phyloP scores from a whole-genome alignment of 1,140 invertebrate species.

The Vanessa tameamea region DNA sequence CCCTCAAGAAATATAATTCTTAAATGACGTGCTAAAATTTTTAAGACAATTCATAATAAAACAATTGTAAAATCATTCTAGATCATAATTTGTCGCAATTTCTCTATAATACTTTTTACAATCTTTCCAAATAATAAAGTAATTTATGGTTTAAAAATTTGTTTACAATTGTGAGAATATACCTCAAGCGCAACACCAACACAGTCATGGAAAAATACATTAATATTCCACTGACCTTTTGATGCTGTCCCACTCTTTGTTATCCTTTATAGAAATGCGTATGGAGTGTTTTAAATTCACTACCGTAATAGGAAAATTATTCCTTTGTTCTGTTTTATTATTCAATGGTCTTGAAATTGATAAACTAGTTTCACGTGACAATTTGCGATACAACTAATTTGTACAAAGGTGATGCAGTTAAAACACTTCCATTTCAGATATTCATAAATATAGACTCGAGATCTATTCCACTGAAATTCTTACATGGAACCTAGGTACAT shows the following conservation, averaged over 20 bases:
- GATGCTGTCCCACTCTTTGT: conserved; percentile 13
- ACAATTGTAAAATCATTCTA: too few relatives aligned
- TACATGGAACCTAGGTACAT: not conserved
- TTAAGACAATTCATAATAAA: too few relatives aligned
- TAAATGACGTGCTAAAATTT: too few relatives aligned
- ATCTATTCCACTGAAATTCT: too few relatives aligned
- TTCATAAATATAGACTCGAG: not conserved
- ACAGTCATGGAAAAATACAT: not conserved
- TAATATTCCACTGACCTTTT: conserved; percentile 36
- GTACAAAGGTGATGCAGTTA: not conserved
- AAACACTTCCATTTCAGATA: not conserved
- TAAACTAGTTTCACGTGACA: conserved; percentile 5
- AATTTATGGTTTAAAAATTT: not conserved
- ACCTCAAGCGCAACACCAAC: not conserved
- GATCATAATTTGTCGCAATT: too few relatives aligned
- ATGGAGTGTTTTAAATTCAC: conserved; percentile 26
- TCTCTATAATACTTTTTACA: too few relatives aligned
- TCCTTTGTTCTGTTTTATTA: conserved; percentile 25
- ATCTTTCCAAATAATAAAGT: too few relatives aligned
- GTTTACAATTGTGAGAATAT: not conserved
- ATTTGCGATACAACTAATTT: not conserved
- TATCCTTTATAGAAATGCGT: conserved; percentile 29
- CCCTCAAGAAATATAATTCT: too few relatives aligned
- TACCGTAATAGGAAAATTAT: conserved; percentile 26
- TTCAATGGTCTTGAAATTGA: conserved; percentile 16